phyloP scores from a whole-genome alignment of 2,797 vertebrate species.

The Malacoraja senta region DNA sequence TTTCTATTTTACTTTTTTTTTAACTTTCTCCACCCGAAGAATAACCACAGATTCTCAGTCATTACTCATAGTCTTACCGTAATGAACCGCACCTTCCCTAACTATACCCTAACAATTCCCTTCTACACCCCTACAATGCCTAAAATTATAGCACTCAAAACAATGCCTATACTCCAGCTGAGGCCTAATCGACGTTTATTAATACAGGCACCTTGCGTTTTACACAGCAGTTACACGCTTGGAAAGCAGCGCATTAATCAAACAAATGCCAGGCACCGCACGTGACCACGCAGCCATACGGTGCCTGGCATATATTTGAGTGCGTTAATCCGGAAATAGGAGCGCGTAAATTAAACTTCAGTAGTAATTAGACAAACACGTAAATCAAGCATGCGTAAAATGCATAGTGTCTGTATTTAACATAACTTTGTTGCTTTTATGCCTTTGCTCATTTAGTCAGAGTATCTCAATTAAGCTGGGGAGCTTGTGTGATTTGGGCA shows the following conservation, averaged over 20 bases:
- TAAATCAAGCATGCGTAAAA: too few relatives aligned
- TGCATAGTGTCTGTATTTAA: background rate
- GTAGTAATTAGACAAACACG: too few relatives aligned
- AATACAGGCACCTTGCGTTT: too few relatives aligned
- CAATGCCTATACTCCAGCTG: background rate
- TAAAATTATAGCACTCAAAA: background rate
- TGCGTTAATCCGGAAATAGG: too few relatives aligned
- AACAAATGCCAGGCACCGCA: too few relatives aligned
- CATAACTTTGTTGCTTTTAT: background rate
- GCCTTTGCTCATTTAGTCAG: background rate
- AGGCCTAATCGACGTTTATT: background rate
- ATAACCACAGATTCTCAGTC: background rate
- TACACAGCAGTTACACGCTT: too few relatives aligned
- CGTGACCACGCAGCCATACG: too few relatives aligned
- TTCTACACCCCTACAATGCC: background rate
- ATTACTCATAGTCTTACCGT: too few relatives aligned
- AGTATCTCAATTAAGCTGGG: background rate
- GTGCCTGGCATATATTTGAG: too few relatives aligned
- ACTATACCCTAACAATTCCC: background rate
- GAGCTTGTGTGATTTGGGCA: background rate
- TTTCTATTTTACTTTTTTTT: background rate
- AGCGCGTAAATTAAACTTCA: too few relatives aligned
- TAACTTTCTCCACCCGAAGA: background rate
- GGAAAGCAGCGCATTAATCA: too few relatives aligned
- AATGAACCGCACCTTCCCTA: too few relatives aligned